These are phyloP conservation scores for Sebastes baramenuke DNA, from an alignment of 2,797 vertebrate genomes.

Conservation along the genomic window DNA sequence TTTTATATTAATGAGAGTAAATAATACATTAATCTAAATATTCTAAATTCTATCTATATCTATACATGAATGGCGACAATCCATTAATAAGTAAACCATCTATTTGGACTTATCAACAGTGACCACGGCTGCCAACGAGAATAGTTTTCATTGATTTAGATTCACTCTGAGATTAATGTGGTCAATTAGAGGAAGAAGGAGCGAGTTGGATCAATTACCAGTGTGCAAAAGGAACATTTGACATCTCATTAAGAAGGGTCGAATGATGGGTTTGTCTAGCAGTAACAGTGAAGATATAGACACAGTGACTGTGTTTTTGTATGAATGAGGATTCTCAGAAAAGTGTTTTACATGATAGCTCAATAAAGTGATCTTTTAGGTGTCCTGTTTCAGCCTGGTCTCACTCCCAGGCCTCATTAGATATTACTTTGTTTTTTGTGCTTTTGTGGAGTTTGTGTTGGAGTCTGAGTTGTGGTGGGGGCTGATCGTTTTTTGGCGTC, in stretches of 20 bases:
- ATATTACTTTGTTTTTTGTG: not conserved
- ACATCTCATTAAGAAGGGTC: not conserved
- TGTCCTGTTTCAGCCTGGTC: not conserved
- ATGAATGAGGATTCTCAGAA: not conserved
- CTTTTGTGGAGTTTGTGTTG: not conserved
- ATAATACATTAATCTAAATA: not conserved
- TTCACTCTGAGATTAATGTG: conserved; percentile 13
- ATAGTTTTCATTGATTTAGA: conserved; percentile 10
- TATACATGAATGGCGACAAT: not conserved
- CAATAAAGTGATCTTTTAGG: not conserved
- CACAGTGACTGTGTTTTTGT: not conserved
- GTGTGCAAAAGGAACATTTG: not conserved
- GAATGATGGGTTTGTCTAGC: not conserved
- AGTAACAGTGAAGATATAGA: not conserved
- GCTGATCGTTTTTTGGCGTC: not conserved
- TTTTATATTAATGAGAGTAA: not conserved
- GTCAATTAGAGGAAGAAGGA: conserved; percentile 1
- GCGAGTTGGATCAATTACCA: not conserved
- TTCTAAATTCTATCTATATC: not conserved
- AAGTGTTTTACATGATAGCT: not conserved
- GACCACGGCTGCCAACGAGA: not conserved
- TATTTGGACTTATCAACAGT: not conserved
- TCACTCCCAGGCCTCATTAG: not conserved
- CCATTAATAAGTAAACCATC: not conserved
- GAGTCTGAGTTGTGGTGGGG: not conserved